phyloP scores from a whole-genome alignment of 2,888 invertebrate genomes.

The Pilophorus perplexus region DNA sequence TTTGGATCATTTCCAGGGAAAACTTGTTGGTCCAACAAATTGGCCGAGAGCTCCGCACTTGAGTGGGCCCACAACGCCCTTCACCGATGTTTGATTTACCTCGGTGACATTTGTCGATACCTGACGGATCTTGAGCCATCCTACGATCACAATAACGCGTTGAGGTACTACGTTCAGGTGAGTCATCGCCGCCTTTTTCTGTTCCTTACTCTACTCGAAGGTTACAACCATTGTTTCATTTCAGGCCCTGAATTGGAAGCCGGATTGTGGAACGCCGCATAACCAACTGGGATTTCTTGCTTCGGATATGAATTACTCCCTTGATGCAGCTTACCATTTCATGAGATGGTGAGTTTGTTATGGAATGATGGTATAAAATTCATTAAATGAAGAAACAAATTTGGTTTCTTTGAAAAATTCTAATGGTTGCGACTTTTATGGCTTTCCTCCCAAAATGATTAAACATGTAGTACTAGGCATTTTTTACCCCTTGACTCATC shows the following conservation, averaged over 20 bases:
- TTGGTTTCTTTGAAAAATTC: no score
- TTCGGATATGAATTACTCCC: slow-evolving; percentile 72
- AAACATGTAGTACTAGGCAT: no score
- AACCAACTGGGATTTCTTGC: slow-evolving; percentile 90
- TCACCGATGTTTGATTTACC: slow-evolving; percentile 81
- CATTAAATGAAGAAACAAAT: no score
- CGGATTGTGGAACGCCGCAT: slow-evolving; percentile 84
- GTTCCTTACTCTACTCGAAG: neutral
- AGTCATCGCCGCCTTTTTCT: no score
- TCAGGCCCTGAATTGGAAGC: slow-evolving; percentile 75
- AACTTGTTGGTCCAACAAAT: slow-evolving; percentile 50
- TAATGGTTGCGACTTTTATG: no score
- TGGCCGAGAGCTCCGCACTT: slow-evolving; percentile 41
- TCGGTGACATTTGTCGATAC: slow-evolving; percentile 89
- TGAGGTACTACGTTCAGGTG: slow-evolving; percentile 69
- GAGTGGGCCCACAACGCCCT: slow-evolving; percentile 72
- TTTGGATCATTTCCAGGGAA: slow-evolving; percentile 47
- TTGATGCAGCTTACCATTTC: slow-evolving; percentile 88
- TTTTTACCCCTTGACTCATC: no score
- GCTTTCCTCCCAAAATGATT: no score
- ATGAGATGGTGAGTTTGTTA: slow-evolving; percentile 67
- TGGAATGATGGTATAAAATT: neutral
- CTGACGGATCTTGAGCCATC: slow-evolving; percentile 71
- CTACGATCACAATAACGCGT: slow-evolving; percentile 67
- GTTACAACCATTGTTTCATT: no score